Base-by-base conservation (phyloP, 2,113 vertebrate species). In the Hippolais icterina region DNA sequence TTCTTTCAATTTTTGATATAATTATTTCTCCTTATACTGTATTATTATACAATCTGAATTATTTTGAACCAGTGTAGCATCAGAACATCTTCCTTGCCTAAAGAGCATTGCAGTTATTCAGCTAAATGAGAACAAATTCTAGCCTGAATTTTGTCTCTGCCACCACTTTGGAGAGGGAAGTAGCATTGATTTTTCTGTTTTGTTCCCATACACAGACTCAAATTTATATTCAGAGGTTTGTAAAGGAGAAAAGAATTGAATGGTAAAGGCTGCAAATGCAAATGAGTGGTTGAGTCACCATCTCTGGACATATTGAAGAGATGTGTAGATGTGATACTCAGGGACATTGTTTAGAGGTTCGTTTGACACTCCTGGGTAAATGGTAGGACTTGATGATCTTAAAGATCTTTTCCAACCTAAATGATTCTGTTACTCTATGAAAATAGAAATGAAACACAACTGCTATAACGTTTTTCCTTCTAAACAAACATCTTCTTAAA, bases 201-300 rank as follows among this genome's bases (percentile, higher is more conserved):
- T 61, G 27, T 50, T 53, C 12, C 9, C 12, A 56, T 23, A 21
- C 18, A 27, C 1, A 69, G 28, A 13, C 18, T 72, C 46, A 76
- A 54, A 52, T 72, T 64, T 66, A 35, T 39, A 72, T 83, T 63
- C 29, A 89, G 44, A 60, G 4, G 9, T 39, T 53, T 27, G n/a
- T 4, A 88, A 72, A 79, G 27, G 6, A 82, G 65, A 88, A 82
- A 78, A 19, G 25, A 75, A 35, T 22, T 54, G 20, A 60, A 57
- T 3, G 10, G 7, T 47, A 44, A 92, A 87, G 29, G 16, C 41
- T 78, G 5, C 2, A 87, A 80, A 68, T n/a, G 15, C 3, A 66
- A 83, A 56, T 35, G 12, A 46, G 9, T 35, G 2, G 29, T 64
- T 54, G 56, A 80, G 50, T 65, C 44, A 56, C 31, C 0, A 0